These are phyloP conservation scores for Macrotis lagotis DNA, from an alignment of 2,113 vertebrate species.

Conservation along the genomic window DNA sequence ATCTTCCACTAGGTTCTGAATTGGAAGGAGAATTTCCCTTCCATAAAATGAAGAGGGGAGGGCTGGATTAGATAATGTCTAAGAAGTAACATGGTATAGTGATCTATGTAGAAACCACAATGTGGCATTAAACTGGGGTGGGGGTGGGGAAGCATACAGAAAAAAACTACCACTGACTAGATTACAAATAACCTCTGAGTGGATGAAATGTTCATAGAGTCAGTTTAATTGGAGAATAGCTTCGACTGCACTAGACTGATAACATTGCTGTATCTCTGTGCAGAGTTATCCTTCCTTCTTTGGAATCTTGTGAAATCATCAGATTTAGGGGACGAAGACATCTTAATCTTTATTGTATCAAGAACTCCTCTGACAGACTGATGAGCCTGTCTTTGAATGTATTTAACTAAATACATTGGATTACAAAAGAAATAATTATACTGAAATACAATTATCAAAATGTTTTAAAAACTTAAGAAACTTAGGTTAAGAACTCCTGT, in stretches of 20 bases:
- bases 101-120: neutral
- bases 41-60: neutral
- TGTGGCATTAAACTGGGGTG: neutral
- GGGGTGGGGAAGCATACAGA: neutral
- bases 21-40: neutral
- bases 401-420: neutral
- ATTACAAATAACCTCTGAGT: neutral
- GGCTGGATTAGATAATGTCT: neutral
- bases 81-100: neutral
- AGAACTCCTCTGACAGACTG: neutral
- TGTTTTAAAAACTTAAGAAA: neutral
- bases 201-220: neutral
- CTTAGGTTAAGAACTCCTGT: neutral
- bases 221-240: neutral
- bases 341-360: neutral
- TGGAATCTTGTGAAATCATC: neutral
- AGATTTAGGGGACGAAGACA: neutral
- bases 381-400: neutral
- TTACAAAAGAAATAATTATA: neutral
- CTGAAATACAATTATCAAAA: neutral
- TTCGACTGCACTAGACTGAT: neutral
- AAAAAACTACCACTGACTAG: neutral
- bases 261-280: neutral
- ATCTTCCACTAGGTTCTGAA: neutral
- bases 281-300: neutral